Base-by-base conservation (phyloP, 2,888 invertebrate species). In the Conus canariensis region DNA sequence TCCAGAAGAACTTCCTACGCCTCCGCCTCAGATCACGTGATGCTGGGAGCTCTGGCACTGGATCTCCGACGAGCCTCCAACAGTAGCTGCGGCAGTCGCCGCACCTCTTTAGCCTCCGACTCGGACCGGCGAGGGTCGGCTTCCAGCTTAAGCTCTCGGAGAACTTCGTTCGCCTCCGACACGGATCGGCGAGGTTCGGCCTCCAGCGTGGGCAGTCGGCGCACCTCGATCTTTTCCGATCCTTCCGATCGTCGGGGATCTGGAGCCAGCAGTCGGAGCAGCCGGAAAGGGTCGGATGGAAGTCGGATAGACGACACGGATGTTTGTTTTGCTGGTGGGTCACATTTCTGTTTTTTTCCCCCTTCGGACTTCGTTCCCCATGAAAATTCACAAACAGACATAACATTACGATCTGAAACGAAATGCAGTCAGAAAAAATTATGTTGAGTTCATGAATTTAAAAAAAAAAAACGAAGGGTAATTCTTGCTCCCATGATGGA, bases 141-240 rank as follows among this genome's bases (percentile, higher is more conserved):
- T 30, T 94, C 94, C 92, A 95, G 95, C 90, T 90, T 94, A 19
- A 94, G 95, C 90, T 95, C 95, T 91, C 92, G 95, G 89, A 92
- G 95, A 87, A 95, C 95, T 4, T 95, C 95, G 60, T 91, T 94
- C 45, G 95, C 94, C 8, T 95, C 95, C 22, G 94, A 95, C 91
- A 92, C 92, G 25, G 95, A 95, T 88, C 91, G 95, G 19, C 92
- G 95, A 19, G 95, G 95, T 7, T 95, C 95, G 22, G 94, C 93
- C 19, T 94, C 94, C 91, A 95, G 95, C 90, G 90, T 94, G 60
- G 94, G 94, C 88, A 95, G 95, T 90, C 93, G 95, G 45, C 92
- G 95, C 86, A 95, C 95, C n/a, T 95, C 95, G 25, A 91, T 95
- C 60, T 93, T 95, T 60, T 95, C 95, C 82, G 95, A 95, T 85